Base-by-base conservation (phyloP, 2,113 vertebrate species). In the Terrapene triunguis region DNA sequence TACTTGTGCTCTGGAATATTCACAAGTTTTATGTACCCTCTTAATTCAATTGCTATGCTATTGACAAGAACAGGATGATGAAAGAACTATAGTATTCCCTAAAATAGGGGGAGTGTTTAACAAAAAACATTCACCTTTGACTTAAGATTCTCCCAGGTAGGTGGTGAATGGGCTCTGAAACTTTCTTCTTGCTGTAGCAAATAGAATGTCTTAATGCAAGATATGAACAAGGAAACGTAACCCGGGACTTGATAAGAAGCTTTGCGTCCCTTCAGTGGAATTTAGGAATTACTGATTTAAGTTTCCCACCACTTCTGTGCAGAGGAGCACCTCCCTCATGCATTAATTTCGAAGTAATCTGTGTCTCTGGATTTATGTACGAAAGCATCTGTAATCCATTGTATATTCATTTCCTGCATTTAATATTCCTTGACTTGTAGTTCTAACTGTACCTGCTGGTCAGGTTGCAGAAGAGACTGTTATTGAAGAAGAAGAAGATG, bases 371-470 rank as follows among this genome's bases (percentile, higher is more conserved):
- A 78, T 78, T 78, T 14, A 92, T 54, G 87, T 53, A 80, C 19
- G 0, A 27, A 29, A 65, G 38, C 48, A 1, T 2, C 8, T 90
- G 80, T 87, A 48, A 3, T 65, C 80, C 57, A 1, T 72, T 80
- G 14, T 89, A 7, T 94, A 81, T 84, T 94, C 83, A 97, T 51
- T 83, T 81, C 51, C 82, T 95, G 35, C 82, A 47, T 91, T 79
- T 82, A n/a, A 11, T 96, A 82, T 97, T 53, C 59, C 96, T 96
- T 94, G 74, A 22, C 80, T 96, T 93, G 62, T 92, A 99, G 99
- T 99, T 98, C 93, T 99, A 57, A 98, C 99, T 14, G 98, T 99
- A 50, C 99, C 99, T 53, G 98, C 99, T 87, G 98, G 98, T 95
- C 98, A 99, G 13, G 98, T 98, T 81, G 98, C 98, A 38, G 99